Evolutionary conservation across 2,888 invertebrate species (phyloP), one percentile per base, ranked within the genome.

Genomic region (Drosophila barbarae): DNA sequence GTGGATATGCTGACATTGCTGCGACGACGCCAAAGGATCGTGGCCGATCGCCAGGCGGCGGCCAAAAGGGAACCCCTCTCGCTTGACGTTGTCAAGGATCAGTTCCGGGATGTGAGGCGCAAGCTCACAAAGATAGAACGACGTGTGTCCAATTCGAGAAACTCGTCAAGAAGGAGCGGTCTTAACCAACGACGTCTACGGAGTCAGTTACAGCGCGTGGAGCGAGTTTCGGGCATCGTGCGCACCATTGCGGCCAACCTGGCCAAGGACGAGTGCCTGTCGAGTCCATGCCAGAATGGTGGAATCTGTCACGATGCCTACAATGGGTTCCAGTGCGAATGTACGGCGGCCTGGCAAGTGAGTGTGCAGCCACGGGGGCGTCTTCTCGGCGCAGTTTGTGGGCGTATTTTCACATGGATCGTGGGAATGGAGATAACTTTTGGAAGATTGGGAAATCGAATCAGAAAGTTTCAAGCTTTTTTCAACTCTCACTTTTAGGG

Each of bases 271-370:
- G 81, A 85, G 28, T 89, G 86, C 55, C n/a, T 32, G 5, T 68
- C 71, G 49, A 91, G 91, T 80, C 96, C 96, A 2, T 97, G 97
- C 86, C 90, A 92, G 83, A 94, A 97, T 87, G 96, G 96, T 7
- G 97, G 95, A 15, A 93, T 93, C 1, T 98, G 97, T 84, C 91
- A 93, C 44, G 95, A 95, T 86, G 87, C 92, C 55, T 94, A 92
- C 77, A 93, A 93, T 58, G 92, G 92, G 8, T 96, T 93, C 87
- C 90, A 93, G 54, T 98, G 97, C 84, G 90, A 92, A 49, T 98
- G 97, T 85, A 91, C 93, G 0, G 77, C 90, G 0, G 92, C 92
- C 75, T 97, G 96, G 95, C 82, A 85, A 77, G 89, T 89, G 68
- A 69, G 85, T 76, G 82, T 73, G 3, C n/a, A 10, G 9, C 15